phyloP scores from a whole-genome alignment of 2,113 vertebrate species.

The Gnathonemus longibarbis region DNA sequence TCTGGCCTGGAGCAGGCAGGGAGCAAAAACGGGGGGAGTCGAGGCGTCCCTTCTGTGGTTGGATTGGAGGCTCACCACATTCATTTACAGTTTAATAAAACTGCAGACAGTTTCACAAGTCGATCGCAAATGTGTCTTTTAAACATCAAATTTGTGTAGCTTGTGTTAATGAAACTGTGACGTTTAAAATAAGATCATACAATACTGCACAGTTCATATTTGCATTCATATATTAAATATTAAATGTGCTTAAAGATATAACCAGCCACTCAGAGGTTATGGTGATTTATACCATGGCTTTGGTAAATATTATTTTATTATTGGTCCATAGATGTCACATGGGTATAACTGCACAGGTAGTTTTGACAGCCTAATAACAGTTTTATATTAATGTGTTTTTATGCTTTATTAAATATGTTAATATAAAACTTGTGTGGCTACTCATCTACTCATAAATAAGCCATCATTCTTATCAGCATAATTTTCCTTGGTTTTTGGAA shows the following conservation, averaged over 20 bases:
- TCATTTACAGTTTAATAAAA: neutral
- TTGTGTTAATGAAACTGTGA: neutral
- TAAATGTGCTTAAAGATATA: neutral
- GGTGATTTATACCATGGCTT: neutral
- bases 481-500: neutral
- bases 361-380: neutral
- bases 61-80: neutral
- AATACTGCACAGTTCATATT: neutral
- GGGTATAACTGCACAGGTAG: neutral
- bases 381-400: neutral
- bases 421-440: neutral
- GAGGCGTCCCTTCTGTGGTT: neutral
- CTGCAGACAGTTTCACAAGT: neutral
- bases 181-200: neutral
- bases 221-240: neutral
- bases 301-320: neutral
- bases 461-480: neutral
- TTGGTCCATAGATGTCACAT: neutral
- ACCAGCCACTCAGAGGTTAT: neutral
- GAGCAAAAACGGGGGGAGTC: too few species aligned
- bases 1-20: too few species aligned
- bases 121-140: neutral
- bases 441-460: neutral
- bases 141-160: neutral
- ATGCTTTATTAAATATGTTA: neutral